phyloP scores from a whole-genome alignment of 2,113 vertebrate species.

The Bettongia penicillata region DNA sequence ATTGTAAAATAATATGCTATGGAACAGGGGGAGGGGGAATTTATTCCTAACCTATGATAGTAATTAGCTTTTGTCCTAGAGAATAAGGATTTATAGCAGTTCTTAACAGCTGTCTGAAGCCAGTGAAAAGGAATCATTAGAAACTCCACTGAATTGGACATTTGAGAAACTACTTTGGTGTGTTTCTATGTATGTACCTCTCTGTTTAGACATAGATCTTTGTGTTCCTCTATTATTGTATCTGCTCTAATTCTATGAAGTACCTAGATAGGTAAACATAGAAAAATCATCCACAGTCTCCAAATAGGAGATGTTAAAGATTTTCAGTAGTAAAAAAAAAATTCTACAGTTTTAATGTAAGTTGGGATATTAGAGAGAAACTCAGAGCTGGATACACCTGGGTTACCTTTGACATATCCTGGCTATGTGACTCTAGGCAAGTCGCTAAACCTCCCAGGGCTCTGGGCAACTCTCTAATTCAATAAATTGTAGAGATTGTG shows the following conservation, averaged over 20 bases:
- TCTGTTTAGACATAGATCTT: background rate
- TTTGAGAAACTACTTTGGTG: background rate
- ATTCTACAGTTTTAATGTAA: background rate
- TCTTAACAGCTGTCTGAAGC: constrained; percentile 46
- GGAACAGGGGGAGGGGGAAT: constrained; percentile 21
- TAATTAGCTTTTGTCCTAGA: constrained; percentile 59
- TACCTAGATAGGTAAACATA: background rate
- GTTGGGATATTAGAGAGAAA: background rate
- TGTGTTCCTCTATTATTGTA: background rate
- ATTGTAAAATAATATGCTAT: constrained; percentile 50
- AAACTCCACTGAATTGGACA: background rate
- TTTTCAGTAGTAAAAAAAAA: background rate
- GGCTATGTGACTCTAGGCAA: background rate
- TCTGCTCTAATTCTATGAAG: background rate
- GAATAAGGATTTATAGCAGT: constrained; percentile 48
- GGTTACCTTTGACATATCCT: background rate
- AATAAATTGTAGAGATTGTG: background rate
- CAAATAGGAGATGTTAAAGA: background rate
- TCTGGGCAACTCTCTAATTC: background rate
- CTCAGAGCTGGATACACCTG: background rate
- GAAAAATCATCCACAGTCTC: background rate
- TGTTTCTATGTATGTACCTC: background rate
- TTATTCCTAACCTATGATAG: constrained; percentile 51
- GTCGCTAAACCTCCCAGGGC: background rate
- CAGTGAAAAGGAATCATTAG: constrained; percentile 42